Evolutionary conservation across 2,888 invertebrate species (phyloP), one percentile per base, ranked within the genome.

Genomic region (Escarpia spicata): DNA sequence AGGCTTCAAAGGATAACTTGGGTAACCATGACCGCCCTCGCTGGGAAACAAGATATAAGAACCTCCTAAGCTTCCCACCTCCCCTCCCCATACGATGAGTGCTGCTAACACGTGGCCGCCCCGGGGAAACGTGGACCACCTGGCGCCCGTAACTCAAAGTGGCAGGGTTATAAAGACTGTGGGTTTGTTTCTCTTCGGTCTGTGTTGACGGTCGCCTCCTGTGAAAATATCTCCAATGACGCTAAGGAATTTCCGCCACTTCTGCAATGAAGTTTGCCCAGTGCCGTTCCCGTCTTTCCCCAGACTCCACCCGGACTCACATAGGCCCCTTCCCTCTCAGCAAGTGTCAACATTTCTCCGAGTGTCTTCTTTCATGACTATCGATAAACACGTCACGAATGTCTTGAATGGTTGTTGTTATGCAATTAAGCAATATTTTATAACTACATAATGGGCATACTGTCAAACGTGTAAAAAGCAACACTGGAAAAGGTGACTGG

Each of bases 101-200:
- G 75, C 75, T 26, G n/a, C 75, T 75, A 26, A 52, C 52, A 52
- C 52, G 52, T 26, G 19, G 60, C 60, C 26, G 75, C 75, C 75
- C 75, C 15, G 75, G 6, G 4, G 2, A 75, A 26, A 75, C 75
- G 75, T 75, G 4, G 75, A n/a, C 75, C 75, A 75, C 26, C 75
- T 75, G 75, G 4, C 19, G 75, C 75, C 75, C 75, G 75, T 75
- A 75, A n/a, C 75, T 75, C 75, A 75, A 19, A 75, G 75, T 75
- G 75, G 75, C 75, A 75, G 75, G 75, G 75, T 75, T 26, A 26
- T 75, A 75, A 2, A 75, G 75, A 75, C 75, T 19, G 75, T 26
- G 75, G 75, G 75, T 75, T 75, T 75, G 75, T 75, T 75, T 75
- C 75, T 75, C 75, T 75, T 75, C 75, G 19, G 75, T 75, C 75